Evolutionary conservation across 2,888 invertebrate genomes (phyloP).

Genomic region (Tineola bisselliella): DNA sequence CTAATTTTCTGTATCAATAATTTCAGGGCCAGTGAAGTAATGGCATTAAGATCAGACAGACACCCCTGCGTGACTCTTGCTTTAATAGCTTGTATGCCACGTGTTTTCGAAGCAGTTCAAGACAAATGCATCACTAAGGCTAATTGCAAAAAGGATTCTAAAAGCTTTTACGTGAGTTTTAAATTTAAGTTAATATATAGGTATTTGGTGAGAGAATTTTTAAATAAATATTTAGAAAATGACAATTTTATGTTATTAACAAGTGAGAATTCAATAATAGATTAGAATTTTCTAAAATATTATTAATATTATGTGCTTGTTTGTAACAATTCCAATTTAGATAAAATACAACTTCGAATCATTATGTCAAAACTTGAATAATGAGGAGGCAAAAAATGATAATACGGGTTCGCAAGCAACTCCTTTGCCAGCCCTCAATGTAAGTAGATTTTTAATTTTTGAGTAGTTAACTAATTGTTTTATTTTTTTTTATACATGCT

Average conservation of each 20-base stretch:
- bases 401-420: constrained; percentile 45
- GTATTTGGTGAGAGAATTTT: too few relatives aligned
- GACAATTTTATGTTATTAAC: too few relatives aligned
- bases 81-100: constrained; percentile 82
- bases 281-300: background rate
- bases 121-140: constrained; percentile 85
- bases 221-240: too few relatives aligned
- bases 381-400: constrained; percentile 72
- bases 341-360: constrained; percentile 80
- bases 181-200: background rate
- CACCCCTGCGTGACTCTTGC: constrained; percentile 84
- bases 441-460: constrained; percentile 56
- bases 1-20: too few relatives aligned
- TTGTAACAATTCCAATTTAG: constrained; percentile 45
- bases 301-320: constrained; percentile 1
- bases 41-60: constrained; percentile 77
- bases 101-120: constrained; percentile 83
- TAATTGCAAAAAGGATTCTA: constrained; percentile 85
- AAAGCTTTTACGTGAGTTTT: constrained; percentile 79
- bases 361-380: constrained; percentile 72
- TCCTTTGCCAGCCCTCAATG: constrained; percentile 80
- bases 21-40: constrained; percentile 77
- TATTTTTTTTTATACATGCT: background rate
- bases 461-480: constrained; percentile 14
- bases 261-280: too few relatives aligned